Evolutionary conservation across 2,113 vertebrate species (phyloP), one percentile per base, ranked within the genome.

Genomic region (Saimiri boliviensis): DNA sequence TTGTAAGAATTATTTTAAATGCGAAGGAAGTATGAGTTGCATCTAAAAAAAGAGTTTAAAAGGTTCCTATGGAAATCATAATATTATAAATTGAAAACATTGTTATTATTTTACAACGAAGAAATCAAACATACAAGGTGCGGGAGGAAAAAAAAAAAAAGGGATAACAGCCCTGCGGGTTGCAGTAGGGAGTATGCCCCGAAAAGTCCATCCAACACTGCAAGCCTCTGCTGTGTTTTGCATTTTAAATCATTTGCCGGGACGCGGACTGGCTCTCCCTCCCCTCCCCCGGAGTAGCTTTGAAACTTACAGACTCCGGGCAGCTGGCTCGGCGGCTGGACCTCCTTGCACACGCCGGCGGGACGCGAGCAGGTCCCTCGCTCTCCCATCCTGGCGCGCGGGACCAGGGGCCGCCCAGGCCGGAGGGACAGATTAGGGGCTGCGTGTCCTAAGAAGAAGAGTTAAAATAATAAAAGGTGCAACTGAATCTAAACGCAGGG

Each of bases 241-340:
- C 86, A 21, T 89, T 96, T 90, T 32, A 35, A 85, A 25, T 54
- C 87, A 0, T 63, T 23, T n/a, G 40, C 58, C 16, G n/a, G 60
- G 23, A 35, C 6, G 35, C 73, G 9, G 37, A 30, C 19, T 6
- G 76, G 66, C 68, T 35, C 88, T 80, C 91, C 5, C 52, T 12
- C 14, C 37, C 47, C 42, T n/a, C 45, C 90, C 93, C 80, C 1
- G 42, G 54, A 40, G 71, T 63, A 81, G 82, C 49, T 17, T 2
- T 2, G 56, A 56, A 45, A 98, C 98, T 98, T 96, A 98, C 98
- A 96, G 94, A 86, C 47, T 89, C 87, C 0, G 37, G 56, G 73
- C 92, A 4, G 93, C 80, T 13, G 42, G 56, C 25, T 37, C n/a
- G 4, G 91, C 30, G 11, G 63, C 94, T 3, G 68, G 60, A 52